Conservation (phyloP, 2,888 invertebrate species). For the Cerastoderma edule region DNA sequence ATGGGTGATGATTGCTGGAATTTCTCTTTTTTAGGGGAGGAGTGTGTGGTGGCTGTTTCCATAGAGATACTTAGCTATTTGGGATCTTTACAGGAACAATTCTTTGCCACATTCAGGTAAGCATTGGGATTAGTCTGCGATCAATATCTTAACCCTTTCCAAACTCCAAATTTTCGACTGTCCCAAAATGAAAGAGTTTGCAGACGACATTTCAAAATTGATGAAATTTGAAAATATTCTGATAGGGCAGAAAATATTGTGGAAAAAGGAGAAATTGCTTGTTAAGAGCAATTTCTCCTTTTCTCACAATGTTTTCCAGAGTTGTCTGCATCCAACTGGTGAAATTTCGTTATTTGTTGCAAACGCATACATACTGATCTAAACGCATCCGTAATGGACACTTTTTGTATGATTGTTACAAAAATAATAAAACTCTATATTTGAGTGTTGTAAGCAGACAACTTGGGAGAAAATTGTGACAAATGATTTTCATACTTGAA, state of each 20-base stretch:
- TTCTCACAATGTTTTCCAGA: too few relatives aligned
- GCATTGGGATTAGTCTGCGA: too few relatives aligned
- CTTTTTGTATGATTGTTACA: too few relatives aligned
- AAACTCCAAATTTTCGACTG: background rate
- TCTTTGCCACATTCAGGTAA: constrained; percentile 40
- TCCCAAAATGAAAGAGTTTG: background rate
- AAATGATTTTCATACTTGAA: too few relatives aligned
- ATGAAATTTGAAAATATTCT: background rate
- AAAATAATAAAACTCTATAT: too few relatives aligned
- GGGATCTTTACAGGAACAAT: constrained; percentile 28
- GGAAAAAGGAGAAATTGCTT: constrained; percentile 1
- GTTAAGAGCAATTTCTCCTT: constrained; percentile 5
- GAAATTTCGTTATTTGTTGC: too few relatives aligned
- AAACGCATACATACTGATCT: too few relatives aligned
- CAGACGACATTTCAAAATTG: background rate
- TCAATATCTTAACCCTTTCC: background rate
- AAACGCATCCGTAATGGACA: too few relatives aligned
- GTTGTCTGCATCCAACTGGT: too few relatives aligned
- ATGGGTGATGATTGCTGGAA: too few relatives aligned
- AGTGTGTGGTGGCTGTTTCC: constrained; percentile 49
- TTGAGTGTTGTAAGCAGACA: too few relatives aligned
- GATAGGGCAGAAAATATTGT: background rate
- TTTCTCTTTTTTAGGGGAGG: constrained; percentile 64
- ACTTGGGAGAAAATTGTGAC: too few relatives aligned
- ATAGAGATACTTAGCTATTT: constrained; percentile 40